A percentile compares a stretch with the other conserved stretches of the same genome.
These are phyloP conservation scores for Mormyrops attenuatus DNA, from an alignment of 2,797 vertebrate species.

Conservation along the genomic window DNA sequence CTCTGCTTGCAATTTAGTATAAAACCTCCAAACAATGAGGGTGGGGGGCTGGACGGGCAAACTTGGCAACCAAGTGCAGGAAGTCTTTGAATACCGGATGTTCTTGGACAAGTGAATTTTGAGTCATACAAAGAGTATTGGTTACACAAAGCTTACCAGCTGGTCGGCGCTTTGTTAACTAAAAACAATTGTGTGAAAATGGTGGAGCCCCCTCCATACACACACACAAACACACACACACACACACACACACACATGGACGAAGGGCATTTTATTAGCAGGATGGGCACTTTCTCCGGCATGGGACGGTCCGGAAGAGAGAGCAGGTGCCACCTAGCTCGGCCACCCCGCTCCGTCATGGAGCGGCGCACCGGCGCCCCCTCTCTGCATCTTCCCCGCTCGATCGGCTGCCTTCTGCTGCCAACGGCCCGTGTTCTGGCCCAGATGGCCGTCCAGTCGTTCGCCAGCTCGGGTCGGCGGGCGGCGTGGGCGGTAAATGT, in stretches of 20 bases:
- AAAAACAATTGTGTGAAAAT: slow-evolving; percentile 13
- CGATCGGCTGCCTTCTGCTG: not conserved
- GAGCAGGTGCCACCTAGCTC: not conserved
- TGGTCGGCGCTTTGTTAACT: slow-evolving; percentile 1
- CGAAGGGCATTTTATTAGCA: not conserved
- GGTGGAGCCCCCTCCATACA: not conserved
- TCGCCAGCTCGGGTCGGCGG: not conserved
- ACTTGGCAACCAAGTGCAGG: not conserved
- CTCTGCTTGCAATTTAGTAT: not conserved
- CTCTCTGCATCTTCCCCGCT: not conserved
- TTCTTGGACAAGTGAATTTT: not conserved
- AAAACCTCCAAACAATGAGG: not conserved
- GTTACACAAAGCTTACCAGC: slow-evolving; percentile 11
- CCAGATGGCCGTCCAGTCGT: slow-evolving; percentile 13
- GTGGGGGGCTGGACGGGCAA: not conserved
- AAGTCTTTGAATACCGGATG: slow-evolving; percentile 17
- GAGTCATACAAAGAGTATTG: slow-evolving; percentile 10
- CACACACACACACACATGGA: not conserved
- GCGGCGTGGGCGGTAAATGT: not conserved
- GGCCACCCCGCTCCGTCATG: not conserved
- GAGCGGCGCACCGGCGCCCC: not conserved
- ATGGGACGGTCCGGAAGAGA: not conserved
- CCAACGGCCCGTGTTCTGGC: not conserved
- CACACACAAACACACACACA: not conserved
- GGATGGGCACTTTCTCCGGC: not conserved